Conservation (phyloP, 2,797 vertebrate genomes). For the Lagodon rhomboides region DNA sequence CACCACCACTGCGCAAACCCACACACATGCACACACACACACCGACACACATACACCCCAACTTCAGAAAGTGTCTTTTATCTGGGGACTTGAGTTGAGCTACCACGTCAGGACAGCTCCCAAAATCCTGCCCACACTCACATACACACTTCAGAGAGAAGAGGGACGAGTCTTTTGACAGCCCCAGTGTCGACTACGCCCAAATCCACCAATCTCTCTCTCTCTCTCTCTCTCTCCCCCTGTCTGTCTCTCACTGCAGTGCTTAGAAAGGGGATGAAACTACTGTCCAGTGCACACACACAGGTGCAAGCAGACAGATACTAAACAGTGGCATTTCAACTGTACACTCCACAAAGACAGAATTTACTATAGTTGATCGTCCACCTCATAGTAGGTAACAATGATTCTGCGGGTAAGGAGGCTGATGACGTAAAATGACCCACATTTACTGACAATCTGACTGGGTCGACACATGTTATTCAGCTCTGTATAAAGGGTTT, state of each 20-base stretch:
- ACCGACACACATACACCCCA: constrained; percentile 43
- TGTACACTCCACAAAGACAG: not conserved
- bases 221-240: not conserved
- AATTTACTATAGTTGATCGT: constrained; percentile 2
- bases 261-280: constrained; percentile 50
- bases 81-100: constrained; percentile 80
- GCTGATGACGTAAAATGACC: constrained; percentile 1
- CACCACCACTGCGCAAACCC: constrained; percentile 63
- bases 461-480: not conserved
- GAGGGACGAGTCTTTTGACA: constrained; percentile 68
- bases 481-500: not conserved
- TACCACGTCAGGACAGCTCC: constrained; percentile 75
- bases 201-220: constrained; percentile 58
- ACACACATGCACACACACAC: constrained; percentile 31
- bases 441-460: not conserved
- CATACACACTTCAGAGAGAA: constrained; percentile 72
- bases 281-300: constrained; percentile 50
- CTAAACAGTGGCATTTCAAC: constrained; percentile 22
- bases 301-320: constrained; percentile 50
- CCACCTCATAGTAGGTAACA: not conserved
- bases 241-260: constrained; percentile 29
- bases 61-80: constrained; percentile 85
- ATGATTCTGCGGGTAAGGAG: not conserved
- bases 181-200: constrained; percentile 43
- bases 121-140: constrained; percentile 78